phyloP scores from a whole-genome alignment of 1,140 invertebrate genomes.

The Cydia strobilella region DNA sequence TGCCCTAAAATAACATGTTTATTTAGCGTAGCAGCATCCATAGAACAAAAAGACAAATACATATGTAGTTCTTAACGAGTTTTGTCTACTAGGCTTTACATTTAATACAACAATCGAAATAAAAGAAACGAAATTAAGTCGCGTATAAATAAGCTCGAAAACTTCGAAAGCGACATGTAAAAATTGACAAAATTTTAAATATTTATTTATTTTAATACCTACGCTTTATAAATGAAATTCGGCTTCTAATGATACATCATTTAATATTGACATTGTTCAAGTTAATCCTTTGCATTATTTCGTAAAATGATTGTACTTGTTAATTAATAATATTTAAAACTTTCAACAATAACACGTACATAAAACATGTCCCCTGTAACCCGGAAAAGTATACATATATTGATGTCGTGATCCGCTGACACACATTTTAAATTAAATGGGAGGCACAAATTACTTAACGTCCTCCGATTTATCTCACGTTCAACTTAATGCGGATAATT shows the following conservation, averaged over 20 bases:
- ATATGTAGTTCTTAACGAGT: neutral
- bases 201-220: too few species aligned
- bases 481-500: constrained; percentile 40
- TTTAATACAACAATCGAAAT: neutral
- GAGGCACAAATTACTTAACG: constrained; percentile 38
- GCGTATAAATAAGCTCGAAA: too few species aligned
- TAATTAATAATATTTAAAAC: too few species aligned
- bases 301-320: too few species aligned
- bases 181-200: too few species aligned
- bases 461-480: constrained; percentile 39
- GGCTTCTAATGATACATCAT: too few species aligned
- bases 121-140: neutral
- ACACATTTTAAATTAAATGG: constrained; percentile 23
- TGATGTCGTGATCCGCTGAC: neutral
- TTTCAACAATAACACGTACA: too few species aligned
- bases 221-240: too few species aligned
- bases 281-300: too few species aligned
- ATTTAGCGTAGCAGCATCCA: neutral
- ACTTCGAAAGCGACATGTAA: too few species aligned
- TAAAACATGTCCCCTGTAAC: too few species aligned
- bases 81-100: neutral
- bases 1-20: neutral
- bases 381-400: neutral
- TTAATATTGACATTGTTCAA: too few species aligned
- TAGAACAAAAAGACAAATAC: neutral